Percentiles rank a stretch among this genome's conserved stretches.
phyloP scores from a whole-genome alignment of 2,797 vertebrate species.

The Malacoraja senta region DNA sequence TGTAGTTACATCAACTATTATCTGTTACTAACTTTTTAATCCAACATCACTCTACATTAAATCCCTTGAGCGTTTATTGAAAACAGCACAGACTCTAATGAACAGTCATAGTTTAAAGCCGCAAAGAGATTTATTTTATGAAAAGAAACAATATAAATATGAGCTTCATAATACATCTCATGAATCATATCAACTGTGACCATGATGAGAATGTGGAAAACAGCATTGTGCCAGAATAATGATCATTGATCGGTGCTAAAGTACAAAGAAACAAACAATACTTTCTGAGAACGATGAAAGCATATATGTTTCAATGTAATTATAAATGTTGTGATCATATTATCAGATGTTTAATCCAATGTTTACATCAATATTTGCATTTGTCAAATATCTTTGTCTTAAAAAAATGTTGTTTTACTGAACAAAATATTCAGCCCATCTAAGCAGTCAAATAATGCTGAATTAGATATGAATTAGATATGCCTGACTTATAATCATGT shows the following conservation, averaged over 20 bases:
- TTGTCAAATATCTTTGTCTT: neutral
- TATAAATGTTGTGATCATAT: neutral
- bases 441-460: neutral
- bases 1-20: no score
- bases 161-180: neutral
- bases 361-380: neutral
- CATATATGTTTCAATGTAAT: neutral
- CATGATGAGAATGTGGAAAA: slow-evolving; percentile 9
- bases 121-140: slow-evolving; percentile 14
- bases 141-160: slow-evolving; percentile 22
- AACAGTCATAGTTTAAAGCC: neutral
- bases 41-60: no score
- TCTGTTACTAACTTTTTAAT: no score
- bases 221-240: neutral
- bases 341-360: neutral
- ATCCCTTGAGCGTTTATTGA: neutral
- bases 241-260: neutral
- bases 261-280: neutral
- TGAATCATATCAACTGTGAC: slow-evolving; percentile 12
- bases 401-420: neutral
- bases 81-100: neutral
- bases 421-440: neutral
- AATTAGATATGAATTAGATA: neutral
- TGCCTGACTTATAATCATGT: neutral
- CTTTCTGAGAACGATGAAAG: neutral